Evolutionary conservation across 2,797 vertebrate species (phyloP), one percentile per base, ranked within the genome.

Genomic region (Coilia nasus): DNA sequence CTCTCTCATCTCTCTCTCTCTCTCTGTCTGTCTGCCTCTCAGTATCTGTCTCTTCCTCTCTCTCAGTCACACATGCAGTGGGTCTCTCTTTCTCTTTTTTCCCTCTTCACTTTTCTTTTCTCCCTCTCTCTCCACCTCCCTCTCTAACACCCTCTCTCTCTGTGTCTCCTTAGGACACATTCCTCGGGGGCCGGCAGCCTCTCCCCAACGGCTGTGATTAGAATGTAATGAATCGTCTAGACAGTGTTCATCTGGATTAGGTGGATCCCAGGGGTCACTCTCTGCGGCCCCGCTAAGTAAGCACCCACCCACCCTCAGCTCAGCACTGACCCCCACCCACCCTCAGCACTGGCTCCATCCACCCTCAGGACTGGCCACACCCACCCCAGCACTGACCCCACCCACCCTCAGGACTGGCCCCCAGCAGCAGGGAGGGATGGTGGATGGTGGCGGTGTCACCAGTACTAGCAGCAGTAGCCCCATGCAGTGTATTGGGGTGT

Each of bases 161-260:
- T 54, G 2, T 84, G 71, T 81, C 83, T 83, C 87, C 87, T 81
- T 60, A 83, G 83, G 81, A 83, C 86, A 81, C 62, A 31, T 81
- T 86, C 44, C 23, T 81, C 85, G 1, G 82, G 54, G 44, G 82
- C 83, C 14, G 31, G 41, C 31, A 17, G 67, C 67, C 28, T 15
- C 28, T 75, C 67, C 56, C 64, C 23, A 85, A 78, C 44, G 71
- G 84, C 88, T 86, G 86, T 92, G 92, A 94, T 93, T 94, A 93
- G 91, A 92, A 89, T 84, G 90, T 95, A 94, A 95, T 94, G 92
- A 95, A 93, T 91, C 89, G 95, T 95, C 95, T 95, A 96, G 95
- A 95, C 95, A 93, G 92, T 89, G 91, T 92, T 93, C 93, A 94
- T 94, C 91, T 92, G 94, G 94, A 96, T 96, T 95, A 95, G 92